Evolutionary conservation across 2,797 vertebrate genomes (phyloP).

Genomic region (Arnoldichthys spilopterus): DNA sequence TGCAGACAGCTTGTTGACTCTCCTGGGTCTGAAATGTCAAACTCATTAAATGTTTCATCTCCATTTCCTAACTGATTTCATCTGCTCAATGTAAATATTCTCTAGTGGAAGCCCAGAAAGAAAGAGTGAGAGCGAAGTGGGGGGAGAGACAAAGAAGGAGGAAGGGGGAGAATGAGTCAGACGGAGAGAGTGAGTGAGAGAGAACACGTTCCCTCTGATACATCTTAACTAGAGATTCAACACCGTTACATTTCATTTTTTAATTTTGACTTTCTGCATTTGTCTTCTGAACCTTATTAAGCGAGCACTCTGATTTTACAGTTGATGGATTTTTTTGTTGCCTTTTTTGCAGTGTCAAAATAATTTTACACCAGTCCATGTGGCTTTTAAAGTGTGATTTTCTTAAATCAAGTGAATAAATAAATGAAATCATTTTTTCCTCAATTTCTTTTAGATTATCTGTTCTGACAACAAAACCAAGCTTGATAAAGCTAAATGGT

Average conservation of each 20-base stretch:
- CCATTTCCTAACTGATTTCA: slow-evolving; percentile 62
- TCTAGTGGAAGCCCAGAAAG: slow-evolving; percentile 38
- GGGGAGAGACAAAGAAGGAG: neutral
- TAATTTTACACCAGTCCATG: neutral
- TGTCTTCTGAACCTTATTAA: neutral
- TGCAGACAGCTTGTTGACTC: slow-evolving; percentile 58
- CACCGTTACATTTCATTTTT: neutral
- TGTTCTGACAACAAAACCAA: slow-evolving; percentile 75
- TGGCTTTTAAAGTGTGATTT: slow-evolving; percentile 17
- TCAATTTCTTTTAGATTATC: slow-evolving; percentile 75
- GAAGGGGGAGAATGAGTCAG: neutral
- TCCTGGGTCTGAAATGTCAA: slow-evolving; percentile 63
- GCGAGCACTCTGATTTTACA: neutral
- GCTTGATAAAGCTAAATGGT: slow-evolving; percentile 76
- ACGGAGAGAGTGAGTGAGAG: slow-evolving; percentile 5
- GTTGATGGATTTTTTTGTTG: neutral
- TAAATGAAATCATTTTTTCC: slow-evolving; percentile 24
- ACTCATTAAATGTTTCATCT: slow-evolving; percentile 64
- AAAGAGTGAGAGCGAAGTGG: neutral
- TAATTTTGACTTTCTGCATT: neutral
- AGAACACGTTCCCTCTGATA: slow-evolving; percentile 11
- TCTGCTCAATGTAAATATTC: slow-evolving; percentile 62
- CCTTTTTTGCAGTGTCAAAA: neutral
- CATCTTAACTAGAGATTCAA: slow-evolving; percentile 1
- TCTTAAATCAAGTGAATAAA: slow-evolving; percentile 23